Evolutionary conservation across 2,113 vertebrate genomes (phyloP), one percentile per base, ranked within the genome.

Genomic region (Orycteropus afer): DNA sequence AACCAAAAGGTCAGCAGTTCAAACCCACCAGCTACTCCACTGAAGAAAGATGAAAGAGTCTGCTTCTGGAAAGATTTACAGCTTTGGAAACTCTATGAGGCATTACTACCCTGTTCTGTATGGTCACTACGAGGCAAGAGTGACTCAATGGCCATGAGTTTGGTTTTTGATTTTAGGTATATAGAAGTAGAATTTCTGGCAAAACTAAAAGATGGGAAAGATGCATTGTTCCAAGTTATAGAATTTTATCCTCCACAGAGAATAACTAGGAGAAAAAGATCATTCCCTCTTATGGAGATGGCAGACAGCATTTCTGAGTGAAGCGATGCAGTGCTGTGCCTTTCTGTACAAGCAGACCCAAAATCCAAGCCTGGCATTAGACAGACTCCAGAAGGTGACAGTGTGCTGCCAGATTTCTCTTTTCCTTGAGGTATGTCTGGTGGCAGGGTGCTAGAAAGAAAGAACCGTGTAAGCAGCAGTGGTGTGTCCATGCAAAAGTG

Each of bases 351-450:
- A 8, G 27, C 37, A 86, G 20, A 40, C 69, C 69, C 23, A 23
- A 71, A 90, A 91, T 55, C 45, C 53, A 81, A 92, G 77, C 27
- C 27, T 6, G 37, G 27, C 49, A 32, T 89, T 94, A 94, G 90
- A 74, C 67, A 92, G 71, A 78, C 67, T 86, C 88, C 81, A 96
- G 96, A 82, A 89, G 37, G 87, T 89, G 91, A 95, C 85, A 85
- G 67, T 96, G 96, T 82, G 65, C 89, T 96, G 85, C 91, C 57
- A 97, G 94, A 93, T 94, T 98, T 97, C 97, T 93, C 91, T 69
- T 45, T 95, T 95, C 76, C 94, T 87, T 90, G 2, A 18, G 53
- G 88, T 69, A 93, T 95, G 79, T 94, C 94, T 81, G 92, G 89
- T 81, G 94, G 90, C 74, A 76, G 42, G 12, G 9, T 67, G 89